Conservation (phyloP, 2,113 vertebrate genomes). For the Trichechus manatus region DNA sequence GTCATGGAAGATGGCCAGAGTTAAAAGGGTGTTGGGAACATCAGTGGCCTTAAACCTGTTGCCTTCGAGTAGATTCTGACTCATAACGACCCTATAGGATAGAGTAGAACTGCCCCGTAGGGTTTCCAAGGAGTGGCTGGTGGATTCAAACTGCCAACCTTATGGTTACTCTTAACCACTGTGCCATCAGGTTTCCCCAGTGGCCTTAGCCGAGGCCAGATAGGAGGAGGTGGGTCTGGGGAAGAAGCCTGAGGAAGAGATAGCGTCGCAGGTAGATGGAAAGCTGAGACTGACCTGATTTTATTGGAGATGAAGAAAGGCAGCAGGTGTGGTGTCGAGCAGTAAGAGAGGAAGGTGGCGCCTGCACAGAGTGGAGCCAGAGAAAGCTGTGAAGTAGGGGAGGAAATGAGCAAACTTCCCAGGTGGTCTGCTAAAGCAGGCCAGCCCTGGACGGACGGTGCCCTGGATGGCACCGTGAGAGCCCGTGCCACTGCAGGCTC, state of each 20-base stretch:
- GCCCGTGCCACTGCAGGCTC: rapidly evolving
- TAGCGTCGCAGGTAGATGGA: neutral
- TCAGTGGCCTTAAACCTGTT: neutral
- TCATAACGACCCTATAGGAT: no score
- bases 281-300: rapidly evolving
- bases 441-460: rapidly evolving
- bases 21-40: neutral
- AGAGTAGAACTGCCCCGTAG: no score
- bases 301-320: neutral
- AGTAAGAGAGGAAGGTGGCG: neutral
- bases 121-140: no score
- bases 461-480: neutral
- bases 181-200: no score
- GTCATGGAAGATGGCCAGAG: neutral
- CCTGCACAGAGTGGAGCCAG: no score
- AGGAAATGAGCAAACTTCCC: no score
- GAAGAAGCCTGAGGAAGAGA: neutral
- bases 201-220: neutral
- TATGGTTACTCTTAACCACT: no score
- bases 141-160: no score
- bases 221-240: neutral
- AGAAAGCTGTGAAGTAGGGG: neutral
- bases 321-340: neutral
- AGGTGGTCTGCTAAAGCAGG: neutral
- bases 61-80: no score